Conservation (phyloP, 2,888 invertebrate species). For the Spodoptera exigua region DNA sequence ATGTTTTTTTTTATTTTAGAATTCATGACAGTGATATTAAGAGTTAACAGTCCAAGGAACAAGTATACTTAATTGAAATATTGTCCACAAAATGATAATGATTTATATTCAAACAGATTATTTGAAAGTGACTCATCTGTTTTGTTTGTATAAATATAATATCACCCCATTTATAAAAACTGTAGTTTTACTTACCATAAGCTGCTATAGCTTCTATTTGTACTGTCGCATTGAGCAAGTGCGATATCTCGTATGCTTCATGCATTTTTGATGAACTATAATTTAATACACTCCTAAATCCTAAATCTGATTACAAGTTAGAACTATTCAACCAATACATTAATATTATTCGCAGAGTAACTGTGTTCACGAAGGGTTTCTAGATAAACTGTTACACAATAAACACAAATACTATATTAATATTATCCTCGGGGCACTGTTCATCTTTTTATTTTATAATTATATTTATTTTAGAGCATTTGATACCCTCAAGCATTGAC, state of each 20-base stretch:
- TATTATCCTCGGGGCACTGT: no score
- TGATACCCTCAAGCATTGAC: no score
- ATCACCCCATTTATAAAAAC: background rate
- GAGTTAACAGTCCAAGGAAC: no score
- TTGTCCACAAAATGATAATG: no score
- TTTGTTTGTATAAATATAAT: constrained; percentile 1
- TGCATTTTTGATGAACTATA: constrained; percentile 89
- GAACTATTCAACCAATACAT: constrained; percentile 23
- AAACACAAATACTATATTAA: no score
- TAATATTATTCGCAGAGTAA: background rate
- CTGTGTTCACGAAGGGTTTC: no score
- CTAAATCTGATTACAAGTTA: constrained; percentile 9
- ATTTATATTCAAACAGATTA: background rate
- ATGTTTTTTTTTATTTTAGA: no score
- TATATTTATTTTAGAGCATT: no score
- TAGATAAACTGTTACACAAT: no score
- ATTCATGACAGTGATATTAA: no score
- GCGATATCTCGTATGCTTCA: constrained; percentile 95
- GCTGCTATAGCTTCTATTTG: constrained; percentile 98
- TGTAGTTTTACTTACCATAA: constrained; percentile 91
- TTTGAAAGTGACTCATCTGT: constrained; percentile 18
- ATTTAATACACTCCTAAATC: constrained; percentile 5
- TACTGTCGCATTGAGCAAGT: constrained; percentile 94
- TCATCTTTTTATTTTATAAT: no score
- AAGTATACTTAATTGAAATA: no score